These are phyloP conservation scores for Agrochola circellaris DNA, from an alignment of 2,888 invertebrate species.

Conservation along the genomic window DNA sequence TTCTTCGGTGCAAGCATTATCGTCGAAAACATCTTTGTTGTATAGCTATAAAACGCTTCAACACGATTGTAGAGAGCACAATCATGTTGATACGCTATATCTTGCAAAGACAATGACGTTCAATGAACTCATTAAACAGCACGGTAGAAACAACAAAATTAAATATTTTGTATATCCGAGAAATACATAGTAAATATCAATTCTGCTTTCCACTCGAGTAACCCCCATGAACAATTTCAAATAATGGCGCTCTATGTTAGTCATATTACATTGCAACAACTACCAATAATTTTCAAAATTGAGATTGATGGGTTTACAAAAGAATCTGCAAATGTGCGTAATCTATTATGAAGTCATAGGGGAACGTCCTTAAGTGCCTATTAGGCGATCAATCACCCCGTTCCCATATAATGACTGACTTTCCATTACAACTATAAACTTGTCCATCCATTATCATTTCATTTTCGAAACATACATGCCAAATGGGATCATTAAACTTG, in stretches of 20 bases:
- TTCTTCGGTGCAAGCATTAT: neutral
- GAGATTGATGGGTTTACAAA: constrained; percentile 53
- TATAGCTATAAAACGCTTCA: neutral
- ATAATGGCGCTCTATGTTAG: constrained; percentile 8
- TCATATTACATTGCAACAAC: constrained; percentile 17
- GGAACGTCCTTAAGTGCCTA: constrained; percentile 40
- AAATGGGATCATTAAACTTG: constrained; percentile 44
- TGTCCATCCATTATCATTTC: constrained; percentile 37
- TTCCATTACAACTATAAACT: constrained; percentile 32
- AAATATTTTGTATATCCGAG: neutral
- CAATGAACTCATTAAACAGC: neutral
- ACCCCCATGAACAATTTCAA: constrained; percentile 16
- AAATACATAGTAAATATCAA: neutral
- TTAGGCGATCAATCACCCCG: constrained; percentile 57
- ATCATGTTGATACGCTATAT: constrained; percentile 16
- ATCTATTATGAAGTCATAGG: constrained; percentile 54
- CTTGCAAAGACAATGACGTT: constrained; percentile 10
- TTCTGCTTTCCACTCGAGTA: neutral
- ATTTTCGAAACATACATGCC: constrained; percentile 25
- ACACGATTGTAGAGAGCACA: neutral
- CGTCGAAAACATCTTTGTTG: neutral
- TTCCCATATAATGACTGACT: constrained; percentile 42
- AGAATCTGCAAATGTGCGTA: constrained; percentile 44
- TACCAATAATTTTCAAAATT: constrained; percentile 51
- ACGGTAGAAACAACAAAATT: neutral